A percentile compares a stretch with the other conserved stretches of the same genome.
Evolutionary conservation across 1,140 invertebrate species (phyloP).

Genomic region (Archegozetes longisetosus): DNA sequence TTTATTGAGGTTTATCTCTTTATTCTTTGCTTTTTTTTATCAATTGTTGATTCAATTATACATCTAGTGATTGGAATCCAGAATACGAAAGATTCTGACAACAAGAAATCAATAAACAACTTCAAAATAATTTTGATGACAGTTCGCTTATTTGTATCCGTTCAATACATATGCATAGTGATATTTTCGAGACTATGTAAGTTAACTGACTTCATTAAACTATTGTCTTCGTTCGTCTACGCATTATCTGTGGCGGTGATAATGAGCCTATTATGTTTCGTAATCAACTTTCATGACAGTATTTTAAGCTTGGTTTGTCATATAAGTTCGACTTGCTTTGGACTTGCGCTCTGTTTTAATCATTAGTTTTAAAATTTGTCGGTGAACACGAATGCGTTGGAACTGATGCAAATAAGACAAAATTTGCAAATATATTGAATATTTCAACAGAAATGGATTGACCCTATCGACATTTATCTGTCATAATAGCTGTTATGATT

Average conservation of each 20-base stretch:
- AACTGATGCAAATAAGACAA: neutral
- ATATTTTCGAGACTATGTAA: neutral
- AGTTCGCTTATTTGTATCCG: neutral
- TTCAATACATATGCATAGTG: neutral
- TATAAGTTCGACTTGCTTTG: neutral
- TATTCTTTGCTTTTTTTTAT: neutral
- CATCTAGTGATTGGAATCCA: neutral
- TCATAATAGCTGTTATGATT: conserved; percentile 11
- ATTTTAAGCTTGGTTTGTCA: neutral
- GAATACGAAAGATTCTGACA: neutral
- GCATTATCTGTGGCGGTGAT: neutral
- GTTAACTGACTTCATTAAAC: neutral
- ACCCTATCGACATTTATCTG: conserved; percentile 9
- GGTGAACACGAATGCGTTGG: neutral
- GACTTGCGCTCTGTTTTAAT: neutral
- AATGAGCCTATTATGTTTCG: neutral
- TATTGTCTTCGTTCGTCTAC: neutral
- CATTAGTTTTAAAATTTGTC: neutral
- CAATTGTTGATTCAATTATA: neutral
- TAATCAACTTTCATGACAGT: neutral
- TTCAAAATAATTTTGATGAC: neutral
- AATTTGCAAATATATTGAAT: too few species aligned
- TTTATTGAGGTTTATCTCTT: neutral
- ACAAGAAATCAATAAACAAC: neutral
- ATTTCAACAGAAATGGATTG: conserved; percentile 1